Evolutionary conservation across 2,797 vertebrate species (phyloP), one percentile per base, ranked within the genome.

Genomic region (Alosa sapidissima): DNA sequence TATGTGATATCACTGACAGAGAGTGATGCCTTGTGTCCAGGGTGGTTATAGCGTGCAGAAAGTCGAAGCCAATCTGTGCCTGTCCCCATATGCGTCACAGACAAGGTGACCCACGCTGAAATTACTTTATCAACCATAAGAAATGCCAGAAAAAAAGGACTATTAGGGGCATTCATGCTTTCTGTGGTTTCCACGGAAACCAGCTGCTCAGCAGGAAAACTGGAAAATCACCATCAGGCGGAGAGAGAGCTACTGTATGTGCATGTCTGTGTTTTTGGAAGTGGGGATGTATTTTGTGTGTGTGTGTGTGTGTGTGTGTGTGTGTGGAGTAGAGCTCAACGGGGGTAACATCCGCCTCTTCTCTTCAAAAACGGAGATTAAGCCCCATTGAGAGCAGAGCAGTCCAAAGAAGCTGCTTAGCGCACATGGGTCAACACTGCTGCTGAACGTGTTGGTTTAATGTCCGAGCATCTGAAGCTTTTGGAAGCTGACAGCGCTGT

Each of bases 141-240:
- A 24, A 84, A 28, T 41, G 49, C 21, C 48, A 81, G 75, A 47
- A 87, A 85, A 87, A 89, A 87, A n/a, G 2, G 24, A 82, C 48
- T 75, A 82, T 84, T 85, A 51, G 62, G 86, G 87, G 85, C 82
- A 87, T 88, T 86, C 84, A 81, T 78, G 83, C 84, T 87, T 82
- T 86, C 84, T 45, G 65, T 47, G 19, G 88, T 91, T 90, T 89
- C 87, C 90, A 89, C 60, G 89, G 89, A 88, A 90, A 89, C 89
- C 84, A 85, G 86, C 83, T 10, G 55, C 88, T 88, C 85, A 86
- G 65, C 83, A 85, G 87, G 83, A 87, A 88, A 89, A 85, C 82
- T 87, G 85, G 82, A 86, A 85, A 90, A 83, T 78, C 49, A 81
- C 51, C 58, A 41, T 41, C 36, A 45, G 68, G 14, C 36, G 41